phyloP scores from a whole-genome alignment of 1,140 invertebrate species.

The Odontomachus brunneus region DNA sequence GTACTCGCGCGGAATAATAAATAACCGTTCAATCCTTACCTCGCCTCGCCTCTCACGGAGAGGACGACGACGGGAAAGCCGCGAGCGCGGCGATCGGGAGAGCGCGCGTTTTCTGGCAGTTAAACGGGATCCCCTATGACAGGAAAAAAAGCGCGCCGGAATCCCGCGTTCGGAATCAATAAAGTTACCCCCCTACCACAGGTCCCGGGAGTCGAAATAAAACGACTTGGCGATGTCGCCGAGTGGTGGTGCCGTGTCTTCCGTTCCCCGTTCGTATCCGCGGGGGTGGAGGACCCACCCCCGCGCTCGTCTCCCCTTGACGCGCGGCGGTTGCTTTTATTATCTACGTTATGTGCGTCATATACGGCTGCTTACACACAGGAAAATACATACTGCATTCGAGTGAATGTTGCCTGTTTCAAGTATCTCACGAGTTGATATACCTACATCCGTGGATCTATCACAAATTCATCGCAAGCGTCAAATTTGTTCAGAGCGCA shows the following conservation, averaged over 20 bases:
- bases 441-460: too few species aligned
- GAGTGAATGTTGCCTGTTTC: too few species aligned
- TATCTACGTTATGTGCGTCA: background rate
- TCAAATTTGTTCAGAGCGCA: too few species aligned
- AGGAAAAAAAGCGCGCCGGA: slow-evolving; percentile 14
- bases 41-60: background rate
- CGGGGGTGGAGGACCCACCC: background rate
- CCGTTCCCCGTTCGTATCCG: background rate
- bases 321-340: slow-evolving; percentile 25
- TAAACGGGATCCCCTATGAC: slow-evolving; percentile 41
- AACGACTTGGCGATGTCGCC: slow-evolving; percentile 75
- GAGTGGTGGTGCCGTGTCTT: slow-evolving; percentile 71
- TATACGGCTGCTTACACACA: too few species aligned
- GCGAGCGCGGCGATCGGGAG: background rate
- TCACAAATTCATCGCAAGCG: too few species aligned
- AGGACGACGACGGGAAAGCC: slow-evolving; percentile 9
- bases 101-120: slow-evolving; percentile 42
- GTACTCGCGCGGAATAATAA: slow-evolving; percentile 52
- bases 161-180: slow-evolving; percentile 72
- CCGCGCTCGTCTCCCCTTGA: background rate
- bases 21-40: slow-evolving; percentile 66
- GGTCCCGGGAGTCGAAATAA: slow-evolving; percentile 73
- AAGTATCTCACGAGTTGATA: too few species aligned
- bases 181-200: slow-evolving; percentile 62
- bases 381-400: too few species aligned